Base-by-base conservation (phyloP, 1,140 invertebrate genomes). In the Drosophila ohnishii region DNA sequence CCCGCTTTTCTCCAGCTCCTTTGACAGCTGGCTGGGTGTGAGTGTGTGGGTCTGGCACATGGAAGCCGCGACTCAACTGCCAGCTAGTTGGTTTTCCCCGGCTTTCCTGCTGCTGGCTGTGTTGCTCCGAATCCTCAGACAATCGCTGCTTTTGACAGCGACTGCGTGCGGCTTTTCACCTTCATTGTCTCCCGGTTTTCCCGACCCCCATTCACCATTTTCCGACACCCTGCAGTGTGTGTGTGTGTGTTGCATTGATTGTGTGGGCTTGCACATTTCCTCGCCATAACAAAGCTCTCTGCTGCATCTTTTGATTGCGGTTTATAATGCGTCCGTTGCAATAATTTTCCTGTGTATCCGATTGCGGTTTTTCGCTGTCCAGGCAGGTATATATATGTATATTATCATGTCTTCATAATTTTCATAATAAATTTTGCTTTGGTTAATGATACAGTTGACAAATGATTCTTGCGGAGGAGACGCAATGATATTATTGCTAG, bases 251-350 rank as follows among this genome's bases (percentile, higher is more conserved):
- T 53, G 75, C 75, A 83, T 87, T 86, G 82, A 87, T 87, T 86
- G 82, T 87, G 80, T 81, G 69, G 64, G 56, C 74, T 64, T 71
- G 34, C 74, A 62, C 75, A 87, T 87, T 82, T 85, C 66, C 76
- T 87, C 57, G 70, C 63, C 62, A 76, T 40, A 67, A 66, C 51
- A 55, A 55, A 55, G 51, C 56, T 67, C 59, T 42, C 25, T 48
- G 75, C 70, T 82, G 60, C 34, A 25, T 71, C 51, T 50, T 60
- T 32, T 69, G 57, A 60, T 77, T 77, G 72, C 37, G 51, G 72
- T 50, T 62, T 34, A 65, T 62, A 63, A 50, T 75, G 73, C 71
- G 55, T 66, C 72, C 28, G 78, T 55, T 58, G 73, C 72, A 67
- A 77, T 87, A 51, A 80, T 80, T 77, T 83, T 63, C 55, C 61